Conservation (phyloP, 2,888 invertebrate genomes). For the Tetragonula carbonaria region DNA sequence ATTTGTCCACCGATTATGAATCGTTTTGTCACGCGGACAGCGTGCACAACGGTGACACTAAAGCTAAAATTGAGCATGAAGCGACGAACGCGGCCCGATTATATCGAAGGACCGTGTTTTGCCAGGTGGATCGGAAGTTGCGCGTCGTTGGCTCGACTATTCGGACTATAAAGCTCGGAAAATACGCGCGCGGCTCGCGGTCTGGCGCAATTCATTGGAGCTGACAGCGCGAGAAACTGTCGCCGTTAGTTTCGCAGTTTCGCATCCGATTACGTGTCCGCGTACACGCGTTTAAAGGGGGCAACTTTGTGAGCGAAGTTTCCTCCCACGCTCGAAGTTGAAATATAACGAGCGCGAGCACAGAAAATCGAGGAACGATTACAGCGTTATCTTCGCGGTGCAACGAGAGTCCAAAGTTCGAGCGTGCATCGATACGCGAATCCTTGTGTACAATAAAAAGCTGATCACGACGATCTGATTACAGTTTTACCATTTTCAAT, state of each 20-base stretch:
- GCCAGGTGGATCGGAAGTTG: not conserved
- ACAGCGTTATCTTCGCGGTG: not conserved
- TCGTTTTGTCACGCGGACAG: not conserved
- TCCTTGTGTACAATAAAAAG: not conserved
- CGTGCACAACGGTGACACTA: no score
- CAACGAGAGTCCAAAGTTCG: not conserved
- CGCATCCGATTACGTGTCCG: constrained; percentile 45
- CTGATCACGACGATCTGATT: not conserved
- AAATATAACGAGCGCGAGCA: not conserved
- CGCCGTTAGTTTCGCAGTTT: constrained; percentile 45
- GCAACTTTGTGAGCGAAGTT: constrained; percentile 24
- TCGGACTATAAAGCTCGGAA: constrained; percentile 21
- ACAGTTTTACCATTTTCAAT: not conserved
- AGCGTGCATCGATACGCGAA: not conserved
- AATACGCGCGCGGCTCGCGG: constrained; percentile 20
- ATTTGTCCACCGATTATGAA: no score
- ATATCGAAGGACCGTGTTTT: not conserved
- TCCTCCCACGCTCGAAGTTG: not conserved
- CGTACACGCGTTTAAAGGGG: not conserved
- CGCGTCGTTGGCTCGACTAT: not conserved
- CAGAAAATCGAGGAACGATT: constrained; percentile 15
- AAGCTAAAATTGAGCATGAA: not conserved
- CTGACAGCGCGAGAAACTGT: constrained; percentile 45
- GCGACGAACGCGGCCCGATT: not conserved
- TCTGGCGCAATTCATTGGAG: constrained; percentile 33